Evolutionary conservation across 2,888 invertebrate genomes (phyloP), one percentile per base, ranked within the genome.

Genomic region (Eucera pruinosa): DNA sequence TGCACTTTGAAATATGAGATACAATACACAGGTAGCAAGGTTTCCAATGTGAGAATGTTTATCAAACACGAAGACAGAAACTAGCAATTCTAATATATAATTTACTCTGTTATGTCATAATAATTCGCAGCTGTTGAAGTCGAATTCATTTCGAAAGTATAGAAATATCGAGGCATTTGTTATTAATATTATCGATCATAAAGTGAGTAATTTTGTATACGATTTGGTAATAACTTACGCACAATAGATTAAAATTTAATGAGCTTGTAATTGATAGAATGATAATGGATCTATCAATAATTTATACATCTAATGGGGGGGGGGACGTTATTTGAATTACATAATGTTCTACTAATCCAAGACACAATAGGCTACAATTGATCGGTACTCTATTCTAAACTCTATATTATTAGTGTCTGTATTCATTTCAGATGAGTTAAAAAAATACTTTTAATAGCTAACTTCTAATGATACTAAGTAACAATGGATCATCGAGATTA

Each of bases 281-380:
- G 64, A 11, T 30, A 60, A 69, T 39, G 25, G 15, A 60, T 25
- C 25, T 55, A 41, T 62, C 57, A 30, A 68, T 76, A 77, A 68
- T 77, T 62, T 52, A 52, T 58, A 39, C 30, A 20, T 4, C n/a
- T 33, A 18, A 47, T n/a, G n/a, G 18, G n/a, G 30, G n/a, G n/a
- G n/a, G 2, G 2, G 55, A 15, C 36, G 25, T 18, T 18, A 23
- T 25, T 50, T 13, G 6, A 2, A 41, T 43, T 57, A 39, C 43
- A 39, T 41, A 30, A 58, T 11, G 23, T 20, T 43, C 47, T 25
- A 47, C n/a, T n/a, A n/a, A 64, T 58, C 25, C 23, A 30, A n/a
- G 2, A 39, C 30, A 45, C 11, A 48, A 54, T 55, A 57, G 15
- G 6, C 20, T 54, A 3, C 23, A 39, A 20, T 9, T 18, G 33